Base-by-base conservation (phyloP, 2,797 vertebrate genomes). In the Epinephelus malabaricus region DNA sequence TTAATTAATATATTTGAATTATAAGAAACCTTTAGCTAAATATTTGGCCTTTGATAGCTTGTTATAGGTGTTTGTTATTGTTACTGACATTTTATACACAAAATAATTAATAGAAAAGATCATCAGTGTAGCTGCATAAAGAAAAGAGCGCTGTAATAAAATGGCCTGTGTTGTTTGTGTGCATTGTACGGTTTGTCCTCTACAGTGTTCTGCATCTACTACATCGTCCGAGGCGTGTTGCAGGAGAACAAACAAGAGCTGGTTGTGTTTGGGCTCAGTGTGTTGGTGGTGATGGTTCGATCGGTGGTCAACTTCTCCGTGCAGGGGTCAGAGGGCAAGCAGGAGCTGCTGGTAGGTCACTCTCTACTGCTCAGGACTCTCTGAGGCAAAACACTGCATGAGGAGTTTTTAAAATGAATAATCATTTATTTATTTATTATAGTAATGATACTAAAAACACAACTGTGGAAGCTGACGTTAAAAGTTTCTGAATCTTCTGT, bases 171-270 rank as follows among this genome's bases (percentile, higher is more conserved):
- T 5, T 64, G 49, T 62, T 0, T 56, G 17, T 82, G 64, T 54
- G n/a, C 12, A 17, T 30, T 11, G 14, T 56, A 0, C 47, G 61
- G 3, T 72, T 9, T 55, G 55, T 53, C 19, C 14, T 47, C 58
- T 60, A 43, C 89, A 97, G 97, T 95, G 90, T 97, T 97, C 94
- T 97, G 96, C 82, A 82, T 96, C 58, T 97, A 97, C 78, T 97
- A 97, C 21, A 94, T 97, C 83, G 87, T 67, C 27, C 94, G 96
- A 2, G 96, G 97, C 0, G 93, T 97, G 61, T 92, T 97, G 90
- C 97, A 97, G 91, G 96, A 97, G 92, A 97, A 97, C 78, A 87
- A 92, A 6, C 97, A 96, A 92, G 96, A 97, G 92, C 95, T 97
- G 77, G 34, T 94, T 0, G 96, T 81, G 10, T 97, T 97, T 5